Conservation (phyloP, 2,888 invertebrate genomes). For the Zonitis immaculata region DNA sequence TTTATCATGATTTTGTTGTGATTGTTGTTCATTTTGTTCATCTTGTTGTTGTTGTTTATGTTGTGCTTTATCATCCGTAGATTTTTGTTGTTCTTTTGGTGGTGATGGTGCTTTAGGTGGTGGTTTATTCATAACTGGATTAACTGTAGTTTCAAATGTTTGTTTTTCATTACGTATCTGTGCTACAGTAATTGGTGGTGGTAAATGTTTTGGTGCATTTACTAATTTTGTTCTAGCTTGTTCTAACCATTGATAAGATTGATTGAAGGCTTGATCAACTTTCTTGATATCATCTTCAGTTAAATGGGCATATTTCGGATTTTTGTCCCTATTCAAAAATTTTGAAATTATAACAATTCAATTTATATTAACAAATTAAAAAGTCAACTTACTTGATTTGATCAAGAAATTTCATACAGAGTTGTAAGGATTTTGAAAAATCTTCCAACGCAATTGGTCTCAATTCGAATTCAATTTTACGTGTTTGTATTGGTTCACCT, state of each 20-base stretch:
- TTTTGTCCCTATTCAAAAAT: slow-evolving; percentile 53
- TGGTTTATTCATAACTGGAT: slow-evolving; percentile 82
- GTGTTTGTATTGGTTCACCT: slow-evolving; percentile 85
- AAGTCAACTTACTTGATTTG: slow-evolving; percentile 54
- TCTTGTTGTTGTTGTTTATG: too few relatives aligned
- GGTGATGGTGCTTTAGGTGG: slow-evolving; percentile 75
- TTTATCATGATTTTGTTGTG: slow-evolving; percentile 16
- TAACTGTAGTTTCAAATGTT: slow-evolving; percentile 58
- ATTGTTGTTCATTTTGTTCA: slow-evolving; percentile 15
- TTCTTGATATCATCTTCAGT: slow-evolving; percentile 77
- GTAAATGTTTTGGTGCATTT: slow-evolving; percentile 61
- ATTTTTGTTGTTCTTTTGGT: slow-evolving; percentile 50
- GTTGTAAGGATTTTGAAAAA: slow-evolving; percentile 69
- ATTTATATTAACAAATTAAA: not conserved
- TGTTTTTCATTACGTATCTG: slow-evolving; percentile 77
- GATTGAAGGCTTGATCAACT: slow-evolving; percentile 63
- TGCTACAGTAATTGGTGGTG: slow-evolving; percentile 71
- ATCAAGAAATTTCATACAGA: slow-evolving; percentile 76
- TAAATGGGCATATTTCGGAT: slow-evolving; percentile 74
- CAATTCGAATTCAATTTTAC: slow-evolving; percentile 75
- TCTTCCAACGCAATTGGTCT: slow-evolving; percentile 78
- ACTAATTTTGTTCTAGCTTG: slow-evolving; percentile 63
- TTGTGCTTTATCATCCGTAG: slow-evolving; percentile 24
- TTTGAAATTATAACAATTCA: not conserved
- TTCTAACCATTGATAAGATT: slow-evolving; percentile 79